Evolutionary conservation across 2,888 invertebrate species (phyloP).

Genomic region (Dolomedes plantarius): DNA sequence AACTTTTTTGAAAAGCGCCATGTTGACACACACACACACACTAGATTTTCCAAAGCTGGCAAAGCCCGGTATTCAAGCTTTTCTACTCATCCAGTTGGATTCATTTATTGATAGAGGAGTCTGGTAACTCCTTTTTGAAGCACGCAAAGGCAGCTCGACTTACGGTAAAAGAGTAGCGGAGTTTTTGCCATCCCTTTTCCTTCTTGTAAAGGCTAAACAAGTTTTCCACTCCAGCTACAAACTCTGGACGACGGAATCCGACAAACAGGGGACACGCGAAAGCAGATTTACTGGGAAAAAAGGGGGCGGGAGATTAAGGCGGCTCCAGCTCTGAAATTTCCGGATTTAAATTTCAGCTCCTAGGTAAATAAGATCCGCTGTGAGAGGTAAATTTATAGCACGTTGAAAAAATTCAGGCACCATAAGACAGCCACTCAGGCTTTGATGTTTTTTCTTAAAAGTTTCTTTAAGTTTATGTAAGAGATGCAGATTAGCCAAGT

Average conservation of each 20-base stretch:
- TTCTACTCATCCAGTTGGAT: conserved; percentile 26
- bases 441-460: neutral
- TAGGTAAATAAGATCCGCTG: neutral
- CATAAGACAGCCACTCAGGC: neutral
- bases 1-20: conserved; percentile 41
- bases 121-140: conserved; percentile 4
- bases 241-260: conserved; percentile 33
- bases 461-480: too few relatives aligned
- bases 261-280: conserved; percentile 26
- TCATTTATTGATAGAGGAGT: conserved; percentile 65
- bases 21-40: conserved; percentile 41
- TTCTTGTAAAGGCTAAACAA: conserved; percentile 52
- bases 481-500: too few relatives aligned
- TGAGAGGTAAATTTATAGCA: neutral
- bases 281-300: conserved; percentile 23
- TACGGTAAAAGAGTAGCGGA: conserved; percentile 9
- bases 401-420: neutral
- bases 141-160: neutral
- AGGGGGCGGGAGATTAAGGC: neutral
- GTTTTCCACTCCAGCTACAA: conserved; percentile 34
- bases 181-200: conserved; percentile 41
- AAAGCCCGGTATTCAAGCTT: conserved; percentile 37
- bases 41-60: conserved; percentile 22
- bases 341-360: neutral
- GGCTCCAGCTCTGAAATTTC: neutral